These are phyloP conservation scores for Zootermopsis nevadensis DNA, from an alignment of 2,888 invertebrate species.

Conservation along the genomic window DNA sequence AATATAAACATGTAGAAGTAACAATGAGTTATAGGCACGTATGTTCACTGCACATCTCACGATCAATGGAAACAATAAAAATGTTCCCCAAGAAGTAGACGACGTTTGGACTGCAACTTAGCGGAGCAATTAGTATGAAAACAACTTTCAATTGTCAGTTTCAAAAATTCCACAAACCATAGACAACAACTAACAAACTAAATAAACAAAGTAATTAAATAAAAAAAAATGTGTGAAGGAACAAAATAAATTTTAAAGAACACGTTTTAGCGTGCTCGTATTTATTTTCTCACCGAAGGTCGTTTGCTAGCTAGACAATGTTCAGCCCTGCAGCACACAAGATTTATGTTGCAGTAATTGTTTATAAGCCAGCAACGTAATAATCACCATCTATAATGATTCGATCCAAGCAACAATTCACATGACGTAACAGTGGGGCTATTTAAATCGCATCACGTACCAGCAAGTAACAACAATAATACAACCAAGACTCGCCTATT, in stretches of 20 bases:
- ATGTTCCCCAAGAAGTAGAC: background rate
- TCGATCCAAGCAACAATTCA: background rate
- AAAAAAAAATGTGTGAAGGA: background rate
- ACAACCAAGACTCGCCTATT: constrained; percentile 42
- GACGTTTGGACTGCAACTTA: background rate
- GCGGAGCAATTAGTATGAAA: background rate
- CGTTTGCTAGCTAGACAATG: background rate
- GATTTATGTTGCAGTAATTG: constrained; percentile 32
- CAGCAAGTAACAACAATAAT: constrained; percentile 22
- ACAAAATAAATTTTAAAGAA: background rate
- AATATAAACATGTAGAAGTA: too few relatives aligned
- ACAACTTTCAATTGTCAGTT: background rate
- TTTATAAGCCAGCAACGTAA: constrained; percentile 33
- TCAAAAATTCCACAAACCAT: background rate
- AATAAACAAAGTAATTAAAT: background rate
- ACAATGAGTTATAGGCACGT: too few relatives aligned
- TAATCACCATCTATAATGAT: constrained; percentile 36
- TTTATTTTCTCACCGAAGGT: background rate
- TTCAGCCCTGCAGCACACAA: background rate
- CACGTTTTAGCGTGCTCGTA: background rate
- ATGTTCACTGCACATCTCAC: background rate
- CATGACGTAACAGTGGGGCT: background rate
- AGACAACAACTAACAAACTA: background rate
- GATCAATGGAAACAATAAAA: background rate
- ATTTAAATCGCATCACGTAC: constrained; percentile 46